Evolutionary conservation across 2,888 invertebrate species (phyloP), one percentile per base, ranked within the genome.

Genomic region (Argyra leucocephala): DNA sequence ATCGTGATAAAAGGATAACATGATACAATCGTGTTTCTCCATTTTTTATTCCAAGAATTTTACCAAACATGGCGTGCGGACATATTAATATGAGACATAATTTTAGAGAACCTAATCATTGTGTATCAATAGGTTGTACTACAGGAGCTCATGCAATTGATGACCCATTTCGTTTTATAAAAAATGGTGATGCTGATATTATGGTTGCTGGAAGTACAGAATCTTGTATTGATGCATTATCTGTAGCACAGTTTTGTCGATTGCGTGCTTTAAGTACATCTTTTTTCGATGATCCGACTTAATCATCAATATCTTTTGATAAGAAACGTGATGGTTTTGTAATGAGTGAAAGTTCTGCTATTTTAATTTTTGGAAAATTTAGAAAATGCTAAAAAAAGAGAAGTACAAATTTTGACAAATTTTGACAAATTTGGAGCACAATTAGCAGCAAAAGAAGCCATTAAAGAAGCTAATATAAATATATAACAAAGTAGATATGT

Each of bases 141-240:
- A 96, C 98, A 1, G 98, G 98, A 7, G 90, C 93, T 23, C 97
- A 98, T 81, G 89, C 96, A 0, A 88, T 99, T 69, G 98, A 90
- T 21, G 91, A 91, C 81, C 94, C 93, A 1, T 89, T 88, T 75
- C 85, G 93, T 64, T 91, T 94, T 74, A 89, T 94, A 66, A 85
- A 87, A 71, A 84, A 86, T 75, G 89, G 89, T 62, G 89, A 91
- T 81, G 91, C 93, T 0, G 88, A 91, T 78, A 86, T 93, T 0
- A 97, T 98, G 96, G 82, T 98, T 6, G 93, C 94, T 75, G 97
- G 97, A 6, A 94, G 94, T 26, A 88, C 95, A 0, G 97, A 98
- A 80, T 88, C 95, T 0, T 91, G 91, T 72, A 89, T 97, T 59
- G 90, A 88, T 75, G 95, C 96, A 1, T 80, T 97, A 10, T 86